These are phyloP conservation scores for Tachuris rubrigastra DNA, from an alignment of 2,113 vertebrate species.

Conservation along the genomic window DNA sequence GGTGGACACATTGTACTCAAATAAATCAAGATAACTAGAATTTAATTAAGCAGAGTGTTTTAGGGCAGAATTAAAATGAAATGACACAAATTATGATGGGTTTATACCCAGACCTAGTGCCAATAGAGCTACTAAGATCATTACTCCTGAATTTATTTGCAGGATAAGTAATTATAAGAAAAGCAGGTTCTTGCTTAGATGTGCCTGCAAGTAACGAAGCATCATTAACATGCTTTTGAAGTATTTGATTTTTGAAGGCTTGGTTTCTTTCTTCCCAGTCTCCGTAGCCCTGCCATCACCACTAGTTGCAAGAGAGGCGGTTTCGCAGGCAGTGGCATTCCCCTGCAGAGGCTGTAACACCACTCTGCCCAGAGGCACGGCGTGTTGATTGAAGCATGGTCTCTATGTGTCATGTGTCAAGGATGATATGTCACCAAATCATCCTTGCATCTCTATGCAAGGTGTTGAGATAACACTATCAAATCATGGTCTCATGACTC, in stretches of 20 bases:
- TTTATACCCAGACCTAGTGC: neutral
- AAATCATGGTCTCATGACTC: neutral
- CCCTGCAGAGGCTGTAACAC: neutral
- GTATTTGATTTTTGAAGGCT: neutral
- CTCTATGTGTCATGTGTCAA: constrained; percentile 70
- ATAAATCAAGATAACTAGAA: neutral
- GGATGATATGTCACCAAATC: constrained; percentile 66
- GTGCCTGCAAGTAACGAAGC: neutral
- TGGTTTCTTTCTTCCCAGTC: neutral
- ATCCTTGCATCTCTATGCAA: constrained; percentile 39
- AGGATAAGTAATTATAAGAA: neutral
- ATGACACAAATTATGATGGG: neutral
- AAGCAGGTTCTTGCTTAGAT: neutral
- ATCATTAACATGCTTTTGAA: neutral
- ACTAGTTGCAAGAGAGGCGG: neutral
- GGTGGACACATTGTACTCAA: neutral
- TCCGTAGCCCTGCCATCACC: neutral
- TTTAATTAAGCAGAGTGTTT: neutral
- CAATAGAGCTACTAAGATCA: neutral
- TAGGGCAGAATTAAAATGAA: neutral
- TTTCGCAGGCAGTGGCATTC: neutral
- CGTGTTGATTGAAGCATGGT: constrained; percentile 64
- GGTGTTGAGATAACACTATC: constrained; percentile 26
- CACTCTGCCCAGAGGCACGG: neutral
- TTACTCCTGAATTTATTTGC: neutral